Percentiles rank a stretch among this genome's conserved stretches.
Conservation (phyloP, 2,888 invertebrate genomes). For the Leptinotarsa tumamoca region DNA sequence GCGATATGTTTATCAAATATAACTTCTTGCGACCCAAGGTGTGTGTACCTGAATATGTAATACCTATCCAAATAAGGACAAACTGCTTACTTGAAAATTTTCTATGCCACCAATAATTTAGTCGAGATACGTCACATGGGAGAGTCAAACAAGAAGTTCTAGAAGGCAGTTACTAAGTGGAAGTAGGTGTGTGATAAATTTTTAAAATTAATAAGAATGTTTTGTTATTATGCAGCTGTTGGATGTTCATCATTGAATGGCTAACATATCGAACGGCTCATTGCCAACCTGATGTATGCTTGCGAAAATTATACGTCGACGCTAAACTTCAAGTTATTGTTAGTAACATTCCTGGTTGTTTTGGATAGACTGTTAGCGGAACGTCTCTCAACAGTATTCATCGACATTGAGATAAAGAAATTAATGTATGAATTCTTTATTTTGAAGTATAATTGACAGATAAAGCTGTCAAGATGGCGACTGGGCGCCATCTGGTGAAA, state of each 20-base stretch:
- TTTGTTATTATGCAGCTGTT: background rate
- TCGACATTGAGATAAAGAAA: too few relatives aligned
- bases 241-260: background rate
- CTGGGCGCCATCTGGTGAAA: too few relatives aligned
- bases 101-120: constrained; percentile 24
- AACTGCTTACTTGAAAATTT: constrained; percentile 19
- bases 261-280: background rate
- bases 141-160: constrained; percentile 17
- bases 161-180: constrained; percentile 14
- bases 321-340: background rate
- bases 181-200: constrained; percentile 12
- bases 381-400: too few relatives aligned
- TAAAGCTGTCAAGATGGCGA: too few relatives aligned
- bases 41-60: constrained; percentile 27
- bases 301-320: background rate
- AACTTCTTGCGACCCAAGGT: constrained; percentile 21
- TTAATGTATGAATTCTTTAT: too few relatives aligned
- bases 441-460: too few relatives aligned
- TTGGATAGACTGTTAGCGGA: background rate
- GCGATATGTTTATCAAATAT: constrained; percentile 26
- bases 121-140: constrained; percentile 20
- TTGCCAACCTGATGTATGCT: background rate
- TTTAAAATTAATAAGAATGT: background rate
- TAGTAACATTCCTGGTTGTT: background rate
- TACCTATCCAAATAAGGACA: constrained; percentile 24